phyloP scores from a whole-genome alignment of 2,888 invertebrate genomes.

The Mycogona germanica region DNA sequence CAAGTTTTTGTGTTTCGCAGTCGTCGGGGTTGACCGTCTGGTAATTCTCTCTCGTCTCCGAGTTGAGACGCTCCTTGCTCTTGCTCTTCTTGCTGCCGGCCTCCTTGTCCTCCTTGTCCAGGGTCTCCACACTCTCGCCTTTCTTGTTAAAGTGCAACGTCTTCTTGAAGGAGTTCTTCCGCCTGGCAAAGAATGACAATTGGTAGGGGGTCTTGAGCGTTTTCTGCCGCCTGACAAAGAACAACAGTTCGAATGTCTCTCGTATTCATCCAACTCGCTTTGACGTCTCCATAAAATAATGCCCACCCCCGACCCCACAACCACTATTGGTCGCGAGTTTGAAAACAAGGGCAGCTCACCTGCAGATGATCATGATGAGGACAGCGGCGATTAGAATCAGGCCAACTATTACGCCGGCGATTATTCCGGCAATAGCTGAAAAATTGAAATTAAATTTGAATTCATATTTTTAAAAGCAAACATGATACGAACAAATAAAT shows the following conservation, averaged over 20 bases:
- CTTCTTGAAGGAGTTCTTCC: constrained; percentile 3
- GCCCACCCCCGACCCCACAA: too few species aligned
- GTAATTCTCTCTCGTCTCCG: background rate
- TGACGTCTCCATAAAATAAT: too few species aligned
- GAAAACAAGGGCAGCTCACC: background rate
- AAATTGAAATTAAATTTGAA: background rate
- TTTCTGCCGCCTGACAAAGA: too few species aligned
- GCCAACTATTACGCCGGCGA: constrained; percentile 9
- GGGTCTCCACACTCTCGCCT: constrained; percentile 13
- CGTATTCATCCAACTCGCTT: too few species aligned
- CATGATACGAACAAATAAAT: background rate
- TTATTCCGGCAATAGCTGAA: constrained; percentile 7
- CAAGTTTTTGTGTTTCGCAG: background rate
- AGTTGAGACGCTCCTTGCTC: background rate
- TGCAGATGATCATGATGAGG: constrained; percentile 3
- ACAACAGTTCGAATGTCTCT: too few species aligned
- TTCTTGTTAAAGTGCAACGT: constrained; percentile 7
- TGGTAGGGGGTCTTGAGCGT: too few species aligned
- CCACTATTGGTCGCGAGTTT: too few species aligned
- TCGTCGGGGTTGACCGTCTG: background rate
- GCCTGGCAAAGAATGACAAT: background rate
- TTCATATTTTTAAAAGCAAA: background rate
- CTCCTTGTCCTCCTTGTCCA: constrained; percentile 4
- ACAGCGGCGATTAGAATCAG: constrained; percentile 5
- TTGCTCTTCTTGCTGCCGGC: too few species aligned